phyloP scores from a whole-genome alignment of 1,140 invertebrate species.

The Calosoma granatense region DNA sequence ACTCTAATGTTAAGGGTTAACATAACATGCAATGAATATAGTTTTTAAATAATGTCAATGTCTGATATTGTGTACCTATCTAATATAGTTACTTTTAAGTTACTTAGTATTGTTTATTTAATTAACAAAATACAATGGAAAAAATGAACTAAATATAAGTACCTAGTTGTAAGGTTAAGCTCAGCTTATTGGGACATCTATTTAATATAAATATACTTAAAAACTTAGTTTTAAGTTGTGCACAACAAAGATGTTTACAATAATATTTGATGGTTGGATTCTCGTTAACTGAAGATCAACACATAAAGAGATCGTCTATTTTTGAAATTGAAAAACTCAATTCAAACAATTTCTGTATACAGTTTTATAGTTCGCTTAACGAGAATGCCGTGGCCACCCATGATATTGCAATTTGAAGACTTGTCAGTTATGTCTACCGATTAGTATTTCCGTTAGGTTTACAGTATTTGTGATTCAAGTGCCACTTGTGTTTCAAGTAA shows the following conservation, averaged over 20 bases:
- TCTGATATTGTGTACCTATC: slow-evolving; percentile 9
- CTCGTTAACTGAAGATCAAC: background rate
- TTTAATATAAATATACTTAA: slow-evolving; percentile 9
- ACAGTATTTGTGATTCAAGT: slow-evolving; percentile 27
- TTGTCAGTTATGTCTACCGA: slow-evolving; percentile 9
- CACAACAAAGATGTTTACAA: slow-evolving; percentile 7
- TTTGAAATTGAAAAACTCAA: slow-evolving; percentile 8
- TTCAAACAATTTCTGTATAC: background rate
- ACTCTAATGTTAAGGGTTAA: background rate
- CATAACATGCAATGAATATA: slow-evolving; percentile 6
- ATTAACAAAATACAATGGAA: slow-evolving; percentile 1
- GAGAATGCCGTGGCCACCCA: background rate
- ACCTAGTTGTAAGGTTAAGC: slow-evolving; percentile 2
- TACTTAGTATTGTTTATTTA: slow-evolving; percentile 9
- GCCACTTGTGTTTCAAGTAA: slow-evolving; percentile 27
- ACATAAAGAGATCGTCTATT: slow-evolving; percentile 3
- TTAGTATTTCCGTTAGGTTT: slow-evolving; percentile 15
- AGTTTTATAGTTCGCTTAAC: background rate
- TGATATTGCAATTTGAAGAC: slow-evolving; percentile 10
- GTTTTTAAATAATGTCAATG: background rate
- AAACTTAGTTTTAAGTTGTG: background rate
- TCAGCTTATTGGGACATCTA: slow-evolving; percentile 6
- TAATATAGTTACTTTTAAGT: slow-evolving; percentile 6
- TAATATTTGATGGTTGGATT: background rate
- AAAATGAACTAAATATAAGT: slow-evolving; percentile 1